Evolutionary conservation across 2,888 invertebrate species (phyloP).

Genomic region (Miltochrista miniata): DNA sequence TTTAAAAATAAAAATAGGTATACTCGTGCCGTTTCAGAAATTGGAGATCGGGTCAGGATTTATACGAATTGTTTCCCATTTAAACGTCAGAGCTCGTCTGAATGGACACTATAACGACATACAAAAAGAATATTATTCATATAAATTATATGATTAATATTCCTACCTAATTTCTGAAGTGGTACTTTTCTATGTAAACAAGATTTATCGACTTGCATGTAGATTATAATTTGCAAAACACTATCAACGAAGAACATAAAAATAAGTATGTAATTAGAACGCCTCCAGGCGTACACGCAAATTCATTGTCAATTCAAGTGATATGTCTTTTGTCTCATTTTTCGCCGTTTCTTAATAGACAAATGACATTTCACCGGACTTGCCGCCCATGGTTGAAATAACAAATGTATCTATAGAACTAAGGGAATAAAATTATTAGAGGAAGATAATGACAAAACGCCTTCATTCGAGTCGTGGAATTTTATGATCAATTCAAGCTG

Average conservation of each 20-base stretch:
- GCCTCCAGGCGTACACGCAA: too few species aligned
- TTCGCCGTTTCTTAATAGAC: too few species aligned
- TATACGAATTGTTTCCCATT: neutral
- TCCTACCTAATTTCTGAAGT: constrained; percentile 25
- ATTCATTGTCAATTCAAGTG: too few species aligned
- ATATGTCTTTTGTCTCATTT: too few species aligned
- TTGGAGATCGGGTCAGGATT: constrained; percentile 20
- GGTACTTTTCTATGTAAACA: constrained; percentile 7
- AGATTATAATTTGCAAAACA: neutral
- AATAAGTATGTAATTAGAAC: too few species aligned
- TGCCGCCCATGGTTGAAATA: neutral
- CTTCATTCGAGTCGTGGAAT: too few species aligned
- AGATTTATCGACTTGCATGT: neutral
- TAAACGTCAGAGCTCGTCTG: too few species aligned
- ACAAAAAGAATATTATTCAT: too few species aligned
- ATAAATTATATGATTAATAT: too few species aligned
- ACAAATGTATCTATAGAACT: neutral
- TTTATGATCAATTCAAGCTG: too few species aligned
- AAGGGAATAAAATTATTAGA: neutral
- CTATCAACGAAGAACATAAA: constrained; percentile 2
- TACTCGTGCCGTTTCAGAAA: constrained; percentile 22
- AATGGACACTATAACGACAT: neutral
- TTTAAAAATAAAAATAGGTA: constrained; percentile 2
- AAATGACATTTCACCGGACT: too few species aligned
- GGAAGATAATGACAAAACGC: too few species aligned